Evolutionary conservation across 2,888 invertebrate species (phyloP).

Genomic region (Pollenia angustigena): DNA sequence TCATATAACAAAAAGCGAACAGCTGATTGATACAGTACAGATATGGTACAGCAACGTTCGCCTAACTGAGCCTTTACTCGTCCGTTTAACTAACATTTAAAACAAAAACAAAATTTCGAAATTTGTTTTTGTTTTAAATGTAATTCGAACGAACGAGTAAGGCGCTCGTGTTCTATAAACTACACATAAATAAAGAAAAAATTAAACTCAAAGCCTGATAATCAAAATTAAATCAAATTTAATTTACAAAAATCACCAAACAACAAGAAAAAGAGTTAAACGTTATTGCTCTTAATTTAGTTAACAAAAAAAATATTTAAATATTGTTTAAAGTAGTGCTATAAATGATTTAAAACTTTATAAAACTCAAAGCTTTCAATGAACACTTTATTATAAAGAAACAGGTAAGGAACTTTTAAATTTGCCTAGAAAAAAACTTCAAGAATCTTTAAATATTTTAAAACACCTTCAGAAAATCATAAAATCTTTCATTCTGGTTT

Average conservation of each 20-base stretch:
- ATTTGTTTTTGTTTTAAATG: too few species aligned
- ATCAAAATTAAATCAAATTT: constrained; percentile 82
- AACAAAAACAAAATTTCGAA: too few species aligned
- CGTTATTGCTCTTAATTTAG: constrained; percentile 33
- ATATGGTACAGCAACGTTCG: too few species aligned
- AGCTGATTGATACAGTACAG: too few species aligned
- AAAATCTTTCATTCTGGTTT: too few species aligned
- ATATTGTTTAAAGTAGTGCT: neutral
- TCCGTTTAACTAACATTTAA: too few species aligned
- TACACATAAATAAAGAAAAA: constrained; percentile 10
- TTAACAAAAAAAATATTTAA: neutral
- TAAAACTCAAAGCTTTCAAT: neutral
- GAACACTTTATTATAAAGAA: too few species aligned
- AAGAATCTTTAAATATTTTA: neutral
- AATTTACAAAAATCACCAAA: constrained; percentile 74
- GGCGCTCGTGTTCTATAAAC: too few species aligned
- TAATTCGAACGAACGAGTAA: too few species aligned
- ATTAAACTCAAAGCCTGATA: constrained; percentile 79
- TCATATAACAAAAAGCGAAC: too few species aligned
- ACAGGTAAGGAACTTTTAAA: neutral
- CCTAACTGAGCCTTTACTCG: too few species aligned
- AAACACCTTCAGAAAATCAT: too few species aligned
- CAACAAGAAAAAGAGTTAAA: constrained; percentile 46
- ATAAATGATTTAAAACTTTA: constrained; percentile 4
- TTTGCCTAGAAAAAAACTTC: neutral